Conservation (phyloP, 2,888 invertebrate genomes). For the Mythimna loreyi region DNA sequence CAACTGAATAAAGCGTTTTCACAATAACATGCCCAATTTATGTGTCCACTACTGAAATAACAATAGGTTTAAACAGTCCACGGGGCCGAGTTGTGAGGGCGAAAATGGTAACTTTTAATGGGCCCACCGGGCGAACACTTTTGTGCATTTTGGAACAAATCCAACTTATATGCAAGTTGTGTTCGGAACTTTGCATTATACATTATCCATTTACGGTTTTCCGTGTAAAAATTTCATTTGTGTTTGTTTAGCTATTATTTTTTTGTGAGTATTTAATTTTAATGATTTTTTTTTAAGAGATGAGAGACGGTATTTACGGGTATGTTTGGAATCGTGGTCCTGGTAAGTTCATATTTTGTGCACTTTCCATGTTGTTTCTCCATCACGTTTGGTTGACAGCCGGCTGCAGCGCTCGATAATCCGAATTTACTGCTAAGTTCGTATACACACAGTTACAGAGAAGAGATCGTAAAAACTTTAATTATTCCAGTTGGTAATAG, state of each 20-base stretch:
- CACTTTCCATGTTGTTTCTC: no score
- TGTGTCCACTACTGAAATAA: slow-evolving; percentile 72
- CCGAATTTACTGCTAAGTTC: no score
- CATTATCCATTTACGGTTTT: slow-evolving; percentile 53
- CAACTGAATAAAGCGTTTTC: slow-evolving; percentile 63
- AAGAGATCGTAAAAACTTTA: no score
- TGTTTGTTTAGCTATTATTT: background rate
- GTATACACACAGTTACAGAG: no score
- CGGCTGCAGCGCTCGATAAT: no score
- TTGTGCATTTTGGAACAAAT: slow-evolving; percentile 74
- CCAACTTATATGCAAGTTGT: slow-evolving; percentile 69
- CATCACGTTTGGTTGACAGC: no score
- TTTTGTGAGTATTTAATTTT: slow-evolving; percentile 18
- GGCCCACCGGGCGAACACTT: slow-evolving; percentile 77
- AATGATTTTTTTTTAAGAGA: slow-evolving; percentile 3
- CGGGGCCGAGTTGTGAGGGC: slow-evolving; percentile 70
- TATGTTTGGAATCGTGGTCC: no score
- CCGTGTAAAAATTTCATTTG: slow-evolving; percentile 19
- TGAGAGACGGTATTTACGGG: no score
- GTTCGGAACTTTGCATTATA: slow-evolving; percentile 49
- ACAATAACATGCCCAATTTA: slow-evolving; percentile 71
- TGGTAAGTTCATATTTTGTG: no score
- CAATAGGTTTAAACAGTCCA: slow-evolving; percentile 72
- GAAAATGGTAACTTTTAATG: slow-evolving; percentile 82
- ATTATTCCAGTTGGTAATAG: no score